Evolutionary conservation across 1,140 invertebrate genomes (phyloP).

Genomic region (Phenacoccus solenopsis): DNA sequence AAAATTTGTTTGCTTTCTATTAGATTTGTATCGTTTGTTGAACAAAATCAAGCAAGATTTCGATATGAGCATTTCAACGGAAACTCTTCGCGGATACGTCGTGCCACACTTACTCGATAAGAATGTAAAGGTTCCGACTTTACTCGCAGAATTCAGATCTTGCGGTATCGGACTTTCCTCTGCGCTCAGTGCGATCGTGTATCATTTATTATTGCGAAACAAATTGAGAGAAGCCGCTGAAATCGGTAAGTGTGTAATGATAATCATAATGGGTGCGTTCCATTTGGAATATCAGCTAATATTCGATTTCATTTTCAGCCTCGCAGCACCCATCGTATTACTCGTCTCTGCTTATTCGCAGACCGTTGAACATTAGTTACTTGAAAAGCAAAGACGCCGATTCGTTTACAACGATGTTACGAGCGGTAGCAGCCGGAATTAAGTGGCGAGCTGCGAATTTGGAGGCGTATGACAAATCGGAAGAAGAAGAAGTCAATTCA

Average conservation of each 20-base stretch:
- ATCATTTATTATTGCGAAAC: conserved; percentile 38
- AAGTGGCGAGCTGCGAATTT: conserved; percentile 26
- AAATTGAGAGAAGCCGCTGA: conserved; percentile 42
- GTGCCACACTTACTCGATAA: conserved; percentile 42
- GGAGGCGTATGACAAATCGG: conserved; percentile 32
- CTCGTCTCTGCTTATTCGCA: conserved; percentile 36
- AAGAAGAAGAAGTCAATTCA: conserved; percentile 31
- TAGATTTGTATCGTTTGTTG: background rate
- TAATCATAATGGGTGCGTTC: background rate
- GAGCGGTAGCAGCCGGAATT: conserved; percentile 36
- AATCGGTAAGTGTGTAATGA: conserved; percentile 30
- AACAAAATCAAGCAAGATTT: background rate
- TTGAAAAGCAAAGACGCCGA: conserved; percentile 43
- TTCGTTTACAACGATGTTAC: conserved; percentile 38
- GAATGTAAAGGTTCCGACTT: conserved; percentile 30
- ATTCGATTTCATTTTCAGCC: conserved; percentile 21
- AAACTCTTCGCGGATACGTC: conserved; percentile 57
- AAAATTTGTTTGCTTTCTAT: background rate
- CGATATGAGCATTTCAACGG: conserved; percentile 29
- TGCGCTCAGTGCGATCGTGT: conserved; percentile 42
- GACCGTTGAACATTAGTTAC: conserved; percentile 42
- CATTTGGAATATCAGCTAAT: background rate
- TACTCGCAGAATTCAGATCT: conserved; percentile 38
- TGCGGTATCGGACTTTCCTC: conserved; percentile 42
- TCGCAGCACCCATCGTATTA: conserved; percentile 34